Base-by-base conservation (phyloP, 2,797 vertebrate genomes). In the Loriculus beryllinus region DNA sequence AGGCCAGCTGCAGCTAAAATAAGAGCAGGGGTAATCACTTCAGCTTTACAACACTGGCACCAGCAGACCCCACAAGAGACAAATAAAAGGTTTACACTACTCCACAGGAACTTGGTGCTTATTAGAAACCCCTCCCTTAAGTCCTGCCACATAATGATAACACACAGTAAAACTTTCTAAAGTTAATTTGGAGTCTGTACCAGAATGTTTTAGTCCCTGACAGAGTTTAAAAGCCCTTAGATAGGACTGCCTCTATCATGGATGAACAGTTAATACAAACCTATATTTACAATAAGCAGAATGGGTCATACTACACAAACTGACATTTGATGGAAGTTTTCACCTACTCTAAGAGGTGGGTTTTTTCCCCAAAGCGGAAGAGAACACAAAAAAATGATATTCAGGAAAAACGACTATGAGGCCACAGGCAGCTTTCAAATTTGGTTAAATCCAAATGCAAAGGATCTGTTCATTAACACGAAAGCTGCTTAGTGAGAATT, bases 61-160 rank as follows among this genome's bases (percentile, higher is more conserved):
- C 74, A 33, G 59, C 51, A 74, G 70, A 85, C 54, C 59, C 77
- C 86, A 78, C 88, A 79, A 45, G 80, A 85, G 70, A 89, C 88
- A 71, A 85, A 88, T 77, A 52, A 65, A 85, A 69, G 60, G 35
- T 86, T 96, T 76, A 28, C 20, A 14, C 23, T 17, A 2, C 65
- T 76, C 57, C 70, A 10, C 59, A 29, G 79, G 40, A 63, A 18
- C 52, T 54, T 47, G 42, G 22, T 29, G 52, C 33, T 71, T 62
- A 19, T 92, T 71, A 71, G 71, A 59, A 82, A 23, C 16, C 49
- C 59, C 64, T 77, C 79, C 56, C 70, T 47, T 1, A 51, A 48
- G 65, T 5, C 79, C 8, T 19, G 22, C 40, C 1, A 12, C 56
- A 40, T 12, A 31, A 8, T 1, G 70, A 69, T 48, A 56, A 47